phyloP scores from a whole-genome alignment of 2,888 invertebrate genomes.

The Tetropium fuscum region DNA sequence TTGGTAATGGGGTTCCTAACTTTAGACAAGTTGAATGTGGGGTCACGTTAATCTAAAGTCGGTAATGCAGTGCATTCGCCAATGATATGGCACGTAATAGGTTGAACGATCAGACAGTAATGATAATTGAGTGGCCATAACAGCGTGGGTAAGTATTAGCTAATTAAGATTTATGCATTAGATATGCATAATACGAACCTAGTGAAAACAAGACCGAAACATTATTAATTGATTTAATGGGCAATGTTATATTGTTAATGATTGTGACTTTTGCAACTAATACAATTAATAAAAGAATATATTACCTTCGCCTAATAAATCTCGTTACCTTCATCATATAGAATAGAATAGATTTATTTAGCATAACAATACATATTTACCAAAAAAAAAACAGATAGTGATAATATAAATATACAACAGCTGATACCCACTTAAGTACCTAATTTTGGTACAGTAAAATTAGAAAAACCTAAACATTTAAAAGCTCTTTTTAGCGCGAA shows the following conservation, averaged over 20 bases:
- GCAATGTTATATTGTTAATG: background rate
- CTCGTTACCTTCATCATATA: no score
- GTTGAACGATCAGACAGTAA: constrained; percentile 57
- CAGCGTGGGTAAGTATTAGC: constrained; percentile 57
- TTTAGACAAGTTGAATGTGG: constrained; percentile 27
- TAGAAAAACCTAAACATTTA: no score
- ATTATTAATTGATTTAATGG: constrained; percentile 11
- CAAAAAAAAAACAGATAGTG: no score
- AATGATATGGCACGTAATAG: constrained; percentile 57
- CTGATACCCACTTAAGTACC: no score
- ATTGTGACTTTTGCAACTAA: background rate
- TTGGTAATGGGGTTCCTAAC: constrained; percentile 31
- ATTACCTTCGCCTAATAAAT: no score
- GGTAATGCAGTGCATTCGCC: constrained; percentile 49
- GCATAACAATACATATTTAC: no score
- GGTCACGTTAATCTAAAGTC: constrained; percentile 43
- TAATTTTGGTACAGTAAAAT: no score
- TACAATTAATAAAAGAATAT: background rate
- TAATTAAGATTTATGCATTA: constrained; percentile 62
- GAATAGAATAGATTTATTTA: no score
- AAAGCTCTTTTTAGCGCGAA: no score
- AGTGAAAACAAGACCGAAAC: constrained; percentile 43
- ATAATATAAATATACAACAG: no score
- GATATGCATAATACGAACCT: constrained; percentile 54
- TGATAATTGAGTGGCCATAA: constrained; percentile 61